Base-by-base conservation (phyloP, 2,888 invertebrate species). In the Agrotis exclamationis region DNA sequence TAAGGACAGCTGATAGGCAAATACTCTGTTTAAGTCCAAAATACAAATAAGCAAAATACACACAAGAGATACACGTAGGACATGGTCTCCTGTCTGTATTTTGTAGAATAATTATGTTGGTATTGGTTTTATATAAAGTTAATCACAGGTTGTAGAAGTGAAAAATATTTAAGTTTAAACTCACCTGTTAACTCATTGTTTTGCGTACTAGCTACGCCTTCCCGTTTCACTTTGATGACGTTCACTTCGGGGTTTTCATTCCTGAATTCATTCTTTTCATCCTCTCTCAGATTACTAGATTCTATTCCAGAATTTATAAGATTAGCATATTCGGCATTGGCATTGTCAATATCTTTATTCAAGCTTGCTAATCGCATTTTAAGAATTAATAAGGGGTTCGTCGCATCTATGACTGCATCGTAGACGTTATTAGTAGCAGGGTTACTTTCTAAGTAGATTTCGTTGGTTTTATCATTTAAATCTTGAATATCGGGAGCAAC, bases 281-380 rank as follows among this genome's bases (percentile, higher is more conserved):
- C 82, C 58, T 83, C 85, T 60, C 81, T 84, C 60, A 85, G 71
- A 59, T 85, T 80, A 74, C 85, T 83, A 65, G 86, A 80, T 65
- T 89, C 84, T 71, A 86, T 71, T 68, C 85, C 83, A 66, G 69
- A 69, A 58, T 80, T 72, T 70, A 85, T 59, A 63, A 86, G 64
- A 70, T 89, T 85, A 60, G 70, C 66, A 71, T 86, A 80, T 67
- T 83, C 85, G 65, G 83, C 79, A 48, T 88, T 85, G 58, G 75
- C 74, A 73, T 91, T 87, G 56, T 87, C 85, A 68, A 89, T 76
- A 73, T 91, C 85, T 76, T 90, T 89, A 65, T 82, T 91, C 75
- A 94, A 89, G 83, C 87, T 90, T 44, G 93, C 91, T 86, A 95
- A 87, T 70, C 91, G 92, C 88, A 94, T 91, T 90, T 93, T 94